phyloP scores from a whole-genome alignment of 2,888 invertebrate species.

The Acanthosepion lycidas region DNA sequence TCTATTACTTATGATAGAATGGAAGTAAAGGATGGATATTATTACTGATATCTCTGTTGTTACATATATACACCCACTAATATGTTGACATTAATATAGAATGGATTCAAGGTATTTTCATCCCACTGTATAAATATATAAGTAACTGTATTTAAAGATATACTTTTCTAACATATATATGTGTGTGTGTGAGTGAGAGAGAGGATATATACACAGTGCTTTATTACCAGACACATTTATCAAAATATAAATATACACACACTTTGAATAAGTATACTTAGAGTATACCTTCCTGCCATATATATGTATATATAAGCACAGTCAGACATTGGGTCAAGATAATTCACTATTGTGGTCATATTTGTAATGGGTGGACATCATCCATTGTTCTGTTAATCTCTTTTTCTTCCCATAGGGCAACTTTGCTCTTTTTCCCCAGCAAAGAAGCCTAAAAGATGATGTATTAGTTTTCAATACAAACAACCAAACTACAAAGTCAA shows the following conservation, averaged over 20 bases:
- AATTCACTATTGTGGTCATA: background rate
- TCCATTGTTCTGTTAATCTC: background rate
- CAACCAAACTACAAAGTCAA: background rate
- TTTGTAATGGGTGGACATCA: background rate
- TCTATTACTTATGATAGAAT: no score
- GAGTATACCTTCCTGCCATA: background rate
- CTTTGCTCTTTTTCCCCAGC: background rate
- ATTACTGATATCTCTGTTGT: no score
- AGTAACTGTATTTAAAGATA: no score
- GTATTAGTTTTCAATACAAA: conserved; percentile 8
- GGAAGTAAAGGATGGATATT: no score
- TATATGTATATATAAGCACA: background rate
- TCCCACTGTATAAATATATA: no score
- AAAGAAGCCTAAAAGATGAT: background rate
- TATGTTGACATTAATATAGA: no score
- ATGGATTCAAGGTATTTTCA: no score
- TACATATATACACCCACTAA: no score
- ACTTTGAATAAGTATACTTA: background rate
- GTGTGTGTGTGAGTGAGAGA: no score
- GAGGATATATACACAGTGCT: no score
- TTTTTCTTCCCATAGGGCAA: conserved; percentile 6
- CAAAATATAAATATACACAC: background rate
- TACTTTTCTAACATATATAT: no score
- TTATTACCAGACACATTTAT: no score
- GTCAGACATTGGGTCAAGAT: background rate